These are phyloP conservation scores for Euura lappo DNA, from an alignment of 1,140 invertebrate genomes.

Conservation along the genomic window DNA sequence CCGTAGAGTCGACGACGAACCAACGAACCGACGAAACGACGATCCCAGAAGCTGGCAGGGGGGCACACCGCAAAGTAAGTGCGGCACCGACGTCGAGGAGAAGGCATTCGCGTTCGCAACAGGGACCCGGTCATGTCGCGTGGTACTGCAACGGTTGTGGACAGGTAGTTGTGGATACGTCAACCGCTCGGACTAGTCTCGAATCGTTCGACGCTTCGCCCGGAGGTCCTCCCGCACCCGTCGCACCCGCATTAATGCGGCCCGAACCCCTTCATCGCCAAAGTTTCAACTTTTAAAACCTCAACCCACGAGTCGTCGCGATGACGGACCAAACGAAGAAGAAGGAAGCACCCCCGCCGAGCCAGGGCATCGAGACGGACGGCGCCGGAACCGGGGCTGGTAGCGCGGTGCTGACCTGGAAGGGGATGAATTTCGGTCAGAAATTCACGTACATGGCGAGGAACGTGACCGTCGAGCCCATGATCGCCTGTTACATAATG, in stretches of 20 bases:
- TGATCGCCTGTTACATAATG: conserved; percentile 81
- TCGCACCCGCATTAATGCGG: background rate
- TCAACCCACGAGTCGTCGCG: too few relatives aligned
- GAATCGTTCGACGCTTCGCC: background rate
- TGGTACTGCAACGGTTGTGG: background rate
- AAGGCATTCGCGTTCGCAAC: conserved; percentile 4
- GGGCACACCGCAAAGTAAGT: too few relatives aligned
- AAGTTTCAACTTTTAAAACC: background rate
- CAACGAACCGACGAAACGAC: too few relatives aligned
- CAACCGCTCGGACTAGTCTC: background rate
- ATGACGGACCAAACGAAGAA: background rate
- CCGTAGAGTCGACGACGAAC: too few relatives aligned
- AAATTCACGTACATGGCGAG: conserved; percentile 52
- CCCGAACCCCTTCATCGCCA: too few relatives aligned
- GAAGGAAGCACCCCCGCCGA: conserved; percentile 1
- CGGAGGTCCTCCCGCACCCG: too few relatives aligned
- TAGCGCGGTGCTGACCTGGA: conserved; percentile 33
- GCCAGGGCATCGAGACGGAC: background rate
- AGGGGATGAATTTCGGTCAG: conserved; percentile 41
- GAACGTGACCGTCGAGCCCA: conserved; percentile 80
- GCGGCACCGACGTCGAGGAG: background rate
- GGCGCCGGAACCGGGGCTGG: background rate
- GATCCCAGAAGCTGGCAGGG: too few relatives aligned
- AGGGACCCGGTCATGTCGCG: background rate
- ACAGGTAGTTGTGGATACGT: background rate